Percentiles rank a stretch among this genome's conserved stretches.
phyloP scores from a whole-genome alignment of 2,113 vertebrate genomes.

The Aptenodytes forsteri region DNA sequence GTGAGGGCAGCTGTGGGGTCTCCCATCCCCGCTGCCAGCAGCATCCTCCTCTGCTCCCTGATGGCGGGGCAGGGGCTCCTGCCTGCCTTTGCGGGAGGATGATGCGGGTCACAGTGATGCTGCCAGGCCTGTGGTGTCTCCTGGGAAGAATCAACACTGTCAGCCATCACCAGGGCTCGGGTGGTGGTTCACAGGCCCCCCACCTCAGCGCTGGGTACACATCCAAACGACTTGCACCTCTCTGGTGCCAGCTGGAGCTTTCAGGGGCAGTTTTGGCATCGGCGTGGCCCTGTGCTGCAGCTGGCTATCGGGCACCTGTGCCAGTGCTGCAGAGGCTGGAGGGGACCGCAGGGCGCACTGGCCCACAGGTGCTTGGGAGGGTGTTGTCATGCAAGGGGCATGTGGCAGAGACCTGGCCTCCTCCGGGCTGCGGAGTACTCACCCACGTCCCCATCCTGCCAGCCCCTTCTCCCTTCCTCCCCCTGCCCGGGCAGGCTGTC shows the following conservation, averaged over 20 bases:
- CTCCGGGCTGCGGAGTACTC: not conserved
- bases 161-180: not conserved
- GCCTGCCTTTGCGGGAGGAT: not conserved
- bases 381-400: rapidly evolving
- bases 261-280: not conserved
- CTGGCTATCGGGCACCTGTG: too few relatives aligned
- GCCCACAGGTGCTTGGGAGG: too few relatives aligned
- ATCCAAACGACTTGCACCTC: not conserved
- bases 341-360: rapidly evolving
- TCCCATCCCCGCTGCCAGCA: not conserved
- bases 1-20: not conserved
- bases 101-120: rapidly evolving
- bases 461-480: not conserved
- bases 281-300: not conserved
- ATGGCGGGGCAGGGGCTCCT: not conserved
- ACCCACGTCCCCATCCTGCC: rapidly evolving
- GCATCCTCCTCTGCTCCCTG: not conserved
- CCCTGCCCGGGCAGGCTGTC: not conserved
- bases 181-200: too few relatives aligned
- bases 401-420: not conserved
- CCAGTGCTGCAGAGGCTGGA: not conserved
- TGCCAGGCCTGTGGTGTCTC: not conserved
- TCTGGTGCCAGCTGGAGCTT: not conserved
- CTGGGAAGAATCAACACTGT: not conserved
- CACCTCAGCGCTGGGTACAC: rapidly evolving